Evolutionary conservation across 2,113 vertebrate genomes (phyloP).

Genomic region (Ceratotherium simum): DNA sequence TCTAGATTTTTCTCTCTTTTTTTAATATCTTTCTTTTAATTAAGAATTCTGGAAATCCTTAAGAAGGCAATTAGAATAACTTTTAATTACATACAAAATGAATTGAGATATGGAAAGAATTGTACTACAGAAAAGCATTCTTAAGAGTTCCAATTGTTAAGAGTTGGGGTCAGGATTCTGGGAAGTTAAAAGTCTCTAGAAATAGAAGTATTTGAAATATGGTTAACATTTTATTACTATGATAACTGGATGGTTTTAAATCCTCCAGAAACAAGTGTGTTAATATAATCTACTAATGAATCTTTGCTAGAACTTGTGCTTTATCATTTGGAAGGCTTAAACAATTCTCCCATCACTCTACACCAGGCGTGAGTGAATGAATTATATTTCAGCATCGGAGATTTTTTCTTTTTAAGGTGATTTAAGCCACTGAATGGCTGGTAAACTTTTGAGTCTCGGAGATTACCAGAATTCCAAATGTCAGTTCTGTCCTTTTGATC

Average conservation of each 20-base stretch:
- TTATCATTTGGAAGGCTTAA: slow-evolving; percentile 22
- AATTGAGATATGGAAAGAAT: neutral
- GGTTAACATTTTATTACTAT: neutral
- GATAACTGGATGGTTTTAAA: neutral
- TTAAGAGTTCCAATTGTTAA: neutral
- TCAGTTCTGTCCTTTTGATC: neutral
- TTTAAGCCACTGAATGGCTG: neutral
- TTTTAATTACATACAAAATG: neutral
- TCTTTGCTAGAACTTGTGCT: neutral
- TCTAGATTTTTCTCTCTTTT: neutral
- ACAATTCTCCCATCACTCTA: neutral
- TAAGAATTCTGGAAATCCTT: neutral
- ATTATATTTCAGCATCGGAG: neutral
- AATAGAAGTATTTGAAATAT: neutral
- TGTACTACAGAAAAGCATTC: neutral
- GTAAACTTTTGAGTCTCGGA: neutral
- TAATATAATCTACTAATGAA: slow-evolving; percentile 51
- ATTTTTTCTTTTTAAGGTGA: neutral
- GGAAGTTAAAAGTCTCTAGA: neutral
- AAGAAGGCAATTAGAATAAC: neutral
- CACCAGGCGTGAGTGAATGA: neutral
- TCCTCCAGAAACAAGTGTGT: neutral
- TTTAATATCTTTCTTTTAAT: neutral
- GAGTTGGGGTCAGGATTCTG: neutral
- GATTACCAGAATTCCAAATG: neutral